Conservation (phyloP, 2,113 vertebrate genomes). For the Glareola pratincola region DNA sequence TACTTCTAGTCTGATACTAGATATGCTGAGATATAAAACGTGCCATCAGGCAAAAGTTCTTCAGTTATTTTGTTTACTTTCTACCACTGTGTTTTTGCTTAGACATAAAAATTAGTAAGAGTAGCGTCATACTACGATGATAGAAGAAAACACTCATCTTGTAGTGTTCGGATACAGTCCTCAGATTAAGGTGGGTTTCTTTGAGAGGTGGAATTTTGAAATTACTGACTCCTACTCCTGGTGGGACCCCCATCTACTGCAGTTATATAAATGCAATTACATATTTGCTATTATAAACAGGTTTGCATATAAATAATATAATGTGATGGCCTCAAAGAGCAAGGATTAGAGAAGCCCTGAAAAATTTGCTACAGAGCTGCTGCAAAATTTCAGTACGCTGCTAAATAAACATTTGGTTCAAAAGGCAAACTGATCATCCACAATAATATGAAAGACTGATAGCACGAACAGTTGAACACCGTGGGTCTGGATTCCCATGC, state of each 20-base stretch:
- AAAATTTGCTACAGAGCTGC: not conserved
- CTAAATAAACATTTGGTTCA: not conserved
- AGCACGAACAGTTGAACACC: not conserved
- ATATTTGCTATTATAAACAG: not conserved
- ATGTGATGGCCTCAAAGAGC: not conserved
- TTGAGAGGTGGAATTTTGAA: not conserved
- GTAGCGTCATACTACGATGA: not conserved
- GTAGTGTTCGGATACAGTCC: fast-evolving
- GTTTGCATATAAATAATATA: not conserved
- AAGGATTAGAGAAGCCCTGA: not conserved
- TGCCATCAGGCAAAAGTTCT: not conserved
- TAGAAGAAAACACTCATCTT: not conserved
- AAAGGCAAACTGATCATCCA: not conserved
- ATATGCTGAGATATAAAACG: not conserved
- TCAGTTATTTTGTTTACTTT: not conserved
- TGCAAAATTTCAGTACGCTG: not conserved
- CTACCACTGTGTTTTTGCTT: not conserved
- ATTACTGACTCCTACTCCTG: not conserved
- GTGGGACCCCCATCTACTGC: not conserved
- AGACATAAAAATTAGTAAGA: not conserved
- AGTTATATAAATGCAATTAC: not conserved
- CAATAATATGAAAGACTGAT: not conserved
- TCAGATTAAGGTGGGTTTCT: not conserved
- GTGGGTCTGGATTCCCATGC: not conserved
- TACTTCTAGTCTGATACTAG: not conserved